Evolutionary conservation across 1,140 invertebrate genomes (phyloP).

Genomic region (Drosophila oshimai): DNA sequence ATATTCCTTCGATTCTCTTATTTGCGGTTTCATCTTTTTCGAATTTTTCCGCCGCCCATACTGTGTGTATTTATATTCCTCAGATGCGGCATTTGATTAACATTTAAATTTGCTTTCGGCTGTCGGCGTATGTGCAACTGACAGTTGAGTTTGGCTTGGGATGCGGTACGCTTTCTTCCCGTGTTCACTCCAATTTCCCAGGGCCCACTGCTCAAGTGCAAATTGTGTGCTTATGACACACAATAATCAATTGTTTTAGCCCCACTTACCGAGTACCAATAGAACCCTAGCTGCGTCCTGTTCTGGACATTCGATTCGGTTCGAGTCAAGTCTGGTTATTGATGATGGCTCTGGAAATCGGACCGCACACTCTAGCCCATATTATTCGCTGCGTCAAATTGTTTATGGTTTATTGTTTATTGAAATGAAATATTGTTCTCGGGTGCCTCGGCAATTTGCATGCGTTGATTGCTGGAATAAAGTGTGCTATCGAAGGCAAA

Average conservation of each 20-base stretch:
- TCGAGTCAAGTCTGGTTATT: slow-evolving; percentile 21
- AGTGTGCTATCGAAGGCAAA: slow-evolving; percentile 34
- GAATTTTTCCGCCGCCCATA: not conserved
- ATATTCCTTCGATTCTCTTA: slow-evolving; percentile 52
- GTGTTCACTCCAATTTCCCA: slow-evolving; percentile 34
- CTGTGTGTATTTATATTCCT: slow-evolving; percentile 16
- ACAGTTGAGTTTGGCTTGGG: slow-evolving; percentile 56
- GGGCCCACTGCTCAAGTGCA: slow-evolving; percentile 3
- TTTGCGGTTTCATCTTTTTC: slow-evolving; percentile 34
- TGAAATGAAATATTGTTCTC: slow-evolving; percentile 60
- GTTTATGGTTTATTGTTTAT: slow-evolving; percentile 77
- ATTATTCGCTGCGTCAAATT: slow-evolving; percentile 60
- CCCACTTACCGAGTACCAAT: slow-evolving; percentile 29
- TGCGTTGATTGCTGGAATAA: slow-evolving; percentile 62
- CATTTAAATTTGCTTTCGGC: slow-evolving; percentile 75
- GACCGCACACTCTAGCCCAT: slow-evolving; percentile 5
- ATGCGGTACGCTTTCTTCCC: slow-evolving; percentile 35
- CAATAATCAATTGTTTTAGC: slow-evolving; percentile 79
- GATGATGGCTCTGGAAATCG: slow-evolving; percentile 29
- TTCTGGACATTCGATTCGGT: slow-evolving; percentile 26
- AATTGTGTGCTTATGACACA: slow-evolving; percentile 71
- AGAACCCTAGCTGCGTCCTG: slow-evolving; percentile 17
- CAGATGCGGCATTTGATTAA: slow-evolving; percentile 68
- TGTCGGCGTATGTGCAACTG: slow-evolving; percentile 65
- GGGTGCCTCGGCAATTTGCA: slow-evolving; percentile 53